Percentiles rank a stretch among this genome's conserved stretches.
Conservation (phyloP, 2,113 vertebrate species). For the Cettia cetti region DNA sequence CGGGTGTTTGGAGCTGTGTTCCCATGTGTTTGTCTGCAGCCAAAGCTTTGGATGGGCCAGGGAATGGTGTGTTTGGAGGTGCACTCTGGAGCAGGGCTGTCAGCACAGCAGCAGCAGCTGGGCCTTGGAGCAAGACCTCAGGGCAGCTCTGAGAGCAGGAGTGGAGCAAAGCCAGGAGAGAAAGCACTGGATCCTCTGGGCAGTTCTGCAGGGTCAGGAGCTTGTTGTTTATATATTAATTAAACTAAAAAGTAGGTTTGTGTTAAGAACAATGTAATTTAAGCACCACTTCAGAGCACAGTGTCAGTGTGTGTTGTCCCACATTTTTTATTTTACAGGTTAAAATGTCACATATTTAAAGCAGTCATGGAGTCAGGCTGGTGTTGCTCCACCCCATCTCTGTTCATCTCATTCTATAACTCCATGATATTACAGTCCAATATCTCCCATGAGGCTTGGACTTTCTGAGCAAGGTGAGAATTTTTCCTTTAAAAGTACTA, state of each 20-base stretch:
- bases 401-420: neutral
- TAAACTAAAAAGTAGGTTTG: neutral
- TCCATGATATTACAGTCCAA: rapidly evolving
- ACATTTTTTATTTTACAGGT: neutral
- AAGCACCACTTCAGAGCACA: neutral
- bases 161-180: neutral
- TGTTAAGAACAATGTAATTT: rapidly evolving
- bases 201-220: neutral
- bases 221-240: neutral
- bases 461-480: neutral
- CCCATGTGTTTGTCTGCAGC: rapidly evolving
- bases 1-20: rapidly evolving
- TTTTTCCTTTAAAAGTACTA: too few relatives aligned
- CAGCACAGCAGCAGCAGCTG: neutral
- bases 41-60: neutral
- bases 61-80: neutral
- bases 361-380: neutral
- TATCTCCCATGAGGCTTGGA: neutral
- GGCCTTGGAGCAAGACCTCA: rapidly evolving
- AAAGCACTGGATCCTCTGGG: neutral
- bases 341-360: neutral
- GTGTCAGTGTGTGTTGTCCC: rapidly evolving
- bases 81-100: neutral
- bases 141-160: neutral
- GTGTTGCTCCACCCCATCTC: neutral